These are phyloP conservation scores for Hyles vespertilio DNA, from an alignment of 1,140 invertebrate genomes.

Conservation along the genomic window DNA sequence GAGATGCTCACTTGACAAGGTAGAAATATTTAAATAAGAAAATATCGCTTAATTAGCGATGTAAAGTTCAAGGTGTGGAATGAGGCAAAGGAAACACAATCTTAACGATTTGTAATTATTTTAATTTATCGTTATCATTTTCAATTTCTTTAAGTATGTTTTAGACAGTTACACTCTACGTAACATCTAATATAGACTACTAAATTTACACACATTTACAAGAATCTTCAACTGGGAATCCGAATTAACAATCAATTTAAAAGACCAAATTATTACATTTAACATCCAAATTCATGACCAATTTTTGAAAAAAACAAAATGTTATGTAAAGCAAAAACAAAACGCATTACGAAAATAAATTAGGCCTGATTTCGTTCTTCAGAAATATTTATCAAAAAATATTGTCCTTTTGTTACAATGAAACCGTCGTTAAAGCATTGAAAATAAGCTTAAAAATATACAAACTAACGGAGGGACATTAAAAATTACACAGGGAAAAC, in stretches of 20 bases:
- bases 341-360: slow-evolving; percentile 6
- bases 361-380: slow-evolving; percentile 27
- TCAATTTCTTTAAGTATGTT: slow-evolving; percentile 49
- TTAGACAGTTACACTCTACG: slow-evolving; percentile 67
- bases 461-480: slow-evolving; percentile 35
- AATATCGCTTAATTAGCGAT: too few species aligned
- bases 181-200: slow-evolving; percentile 72
- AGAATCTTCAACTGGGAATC: slow-evolving; percentile 56
- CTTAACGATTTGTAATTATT: slow-evolving; percentile 54
- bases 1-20: too few species aligned
- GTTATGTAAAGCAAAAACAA: neutral
- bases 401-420: neutral
- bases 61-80: neutral
- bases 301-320: neutral
- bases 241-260: slow-evolving; percentile 8
- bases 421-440: neutral
- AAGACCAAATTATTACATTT: slow-evolving; percentile 1
- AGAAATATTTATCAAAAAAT: slow-evolving; percentile 1
- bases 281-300: neutral
- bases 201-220: slow-evolving; percentile 71
- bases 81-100: slow-evolving; percentile 15
- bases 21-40: too few species aligned
- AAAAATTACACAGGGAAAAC: slow-evolving; percentile 25
- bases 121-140: slow-evolving; percentile 55
- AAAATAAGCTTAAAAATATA: slow-evolving; percentile 24